phyloP scores from a whole-genome alignment of 1,140 invertebrate species.

The Macrosteles quadrilineatus region DNA sequence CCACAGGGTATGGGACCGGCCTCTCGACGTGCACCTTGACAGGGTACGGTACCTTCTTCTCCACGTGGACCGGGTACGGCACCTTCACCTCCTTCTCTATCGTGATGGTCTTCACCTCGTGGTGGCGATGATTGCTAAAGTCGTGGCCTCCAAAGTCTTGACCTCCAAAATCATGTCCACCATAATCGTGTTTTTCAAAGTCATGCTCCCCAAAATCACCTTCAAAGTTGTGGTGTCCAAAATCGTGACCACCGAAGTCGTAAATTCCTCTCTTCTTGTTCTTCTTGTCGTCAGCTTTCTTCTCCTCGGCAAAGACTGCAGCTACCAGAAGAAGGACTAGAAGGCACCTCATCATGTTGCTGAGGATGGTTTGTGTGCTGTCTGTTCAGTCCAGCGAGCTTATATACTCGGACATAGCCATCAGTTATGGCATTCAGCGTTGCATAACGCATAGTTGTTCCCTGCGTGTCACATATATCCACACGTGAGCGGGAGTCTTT shows the following conservation, averaged over 20 bases:
- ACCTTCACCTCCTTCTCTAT: constrained; percentile 56
- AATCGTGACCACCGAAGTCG: constrained; percentile 45
- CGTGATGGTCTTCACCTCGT: constrained; percentile 25
- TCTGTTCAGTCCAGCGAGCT: not conserved
- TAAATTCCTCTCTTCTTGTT: constrained; percentile 55
- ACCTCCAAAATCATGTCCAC: constrained; percentile 5
- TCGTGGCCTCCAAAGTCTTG: not conserved
- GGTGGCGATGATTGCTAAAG: constrained; percentile 49
- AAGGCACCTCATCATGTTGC: not conserved
- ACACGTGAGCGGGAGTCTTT: no score
- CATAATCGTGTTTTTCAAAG: not conserved
- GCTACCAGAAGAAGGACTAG: not conserved
- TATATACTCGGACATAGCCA: not conserved
- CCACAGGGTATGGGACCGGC: constrained; percentile 49
- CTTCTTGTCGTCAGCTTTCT: constrained; percentile 52
- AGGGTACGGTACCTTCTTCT: constrained; percentile 69
- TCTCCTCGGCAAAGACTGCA: constrained; percentile 28
- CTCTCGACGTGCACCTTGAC: constrained; percentile 73
- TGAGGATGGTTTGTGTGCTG: not conserved
- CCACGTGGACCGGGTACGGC: constrained; percentile 64
- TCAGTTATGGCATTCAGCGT: no score
- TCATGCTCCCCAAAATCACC: constrained; percentile 45
- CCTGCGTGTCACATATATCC: no score
- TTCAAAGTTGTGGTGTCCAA: not conserved
- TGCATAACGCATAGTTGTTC: no score